Conservation (phyloP, 2,888 invertebrate genomes). For the Embidobia sp. region DNA sequence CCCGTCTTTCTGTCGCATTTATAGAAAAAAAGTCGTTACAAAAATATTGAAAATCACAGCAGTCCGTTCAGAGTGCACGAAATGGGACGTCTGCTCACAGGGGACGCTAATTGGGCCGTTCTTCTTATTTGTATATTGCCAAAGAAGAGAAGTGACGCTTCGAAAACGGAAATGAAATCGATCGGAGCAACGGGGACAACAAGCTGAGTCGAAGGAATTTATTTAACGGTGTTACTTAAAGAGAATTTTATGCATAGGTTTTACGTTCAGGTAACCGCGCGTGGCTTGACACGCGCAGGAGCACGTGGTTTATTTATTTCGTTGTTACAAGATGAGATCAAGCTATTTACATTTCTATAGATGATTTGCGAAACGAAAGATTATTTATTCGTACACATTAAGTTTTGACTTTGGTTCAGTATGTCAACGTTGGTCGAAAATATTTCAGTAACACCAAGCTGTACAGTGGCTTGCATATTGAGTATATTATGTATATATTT, state of each 20-base stretch:
- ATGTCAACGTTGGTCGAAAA: slow-evolving; percentile 2
- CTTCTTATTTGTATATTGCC: slow-evolving; percentile 40
- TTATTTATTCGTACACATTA: slow-evolving; percentile 36
- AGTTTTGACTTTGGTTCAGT: slow-evolving; percentile 16
- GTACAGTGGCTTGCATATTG: slow-evolving; percentile 30
- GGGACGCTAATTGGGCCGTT: no score
- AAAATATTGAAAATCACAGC: no score
- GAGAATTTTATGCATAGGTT: slow-evolving; percentile 39
- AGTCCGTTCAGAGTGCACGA: no score
- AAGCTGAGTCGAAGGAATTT: no score
- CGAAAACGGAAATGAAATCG: not conserved
- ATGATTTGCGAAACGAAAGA: slow-evolving; percentile 6
- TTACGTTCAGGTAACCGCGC: no score
- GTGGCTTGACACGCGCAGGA: no score
- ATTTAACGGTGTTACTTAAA: slow-evolving; percentile 55
- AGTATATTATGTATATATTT: slow-evolving; percentile 54
- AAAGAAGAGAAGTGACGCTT: slow-evolving; percentile 23
- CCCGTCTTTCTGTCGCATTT: no score
- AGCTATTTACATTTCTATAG: no score
- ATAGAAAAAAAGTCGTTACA: no score
- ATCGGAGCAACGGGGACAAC: not conserved
- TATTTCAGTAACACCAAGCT: slow-evolving; percentile 31
- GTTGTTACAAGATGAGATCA: slow-evolving; percentile 27
- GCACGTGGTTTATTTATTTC: slow-evolving; percentile 54
- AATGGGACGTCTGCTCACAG: no score